Base-by-base conservation (phyloP, 2,888 invertebrate genomes). In the Scaptodrosophila latifasciaeformis region DNA sequence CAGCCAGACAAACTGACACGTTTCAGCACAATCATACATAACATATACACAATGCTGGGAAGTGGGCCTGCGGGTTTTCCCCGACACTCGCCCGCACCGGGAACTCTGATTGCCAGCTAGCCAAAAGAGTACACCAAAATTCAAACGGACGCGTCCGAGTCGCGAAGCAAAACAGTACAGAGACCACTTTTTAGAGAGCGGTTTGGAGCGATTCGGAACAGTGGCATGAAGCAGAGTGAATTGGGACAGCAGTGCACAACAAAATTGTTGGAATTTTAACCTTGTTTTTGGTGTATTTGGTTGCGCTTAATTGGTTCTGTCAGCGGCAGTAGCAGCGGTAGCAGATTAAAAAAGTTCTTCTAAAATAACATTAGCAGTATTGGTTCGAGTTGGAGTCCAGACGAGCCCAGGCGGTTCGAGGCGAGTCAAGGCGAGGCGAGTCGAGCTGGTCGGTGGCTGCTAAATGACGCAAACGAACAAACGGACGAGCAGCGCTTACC, bases 221-320 rank as follows among this genome's bases (percentile, higher is more conserved):
- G 30, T 15, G 12, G 35, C 7, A 37, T 48, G 40, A 30, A 60
- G 56, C 55, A 48, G 63, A 62, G 60, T 60, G 54, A 66, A 66
- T 64, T 67, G 65, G 67, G 67, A 61, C 64, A 67, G 66, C 65
- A 64, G 59, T 62, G 57, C 61, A 60, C 78, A 75, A 71, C 75
- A 67, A 75, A 78, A 78, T 75, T 78, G 75, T 71, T 75, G 76
- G 67, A 76, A 76, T 78, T 78, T 76, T 61, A 78, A 76, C 72
- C 70, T 76, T 76, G 76, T 63, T 59, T 66, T 76, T 64, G 40
- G 69, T 77, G 71, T 62, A 68, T 57, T 70, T 67, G 74, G 72
- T 74, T 76, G 71, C 79, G 79, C 76, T 79, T 77, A 77, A 77
- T 77, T 77, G 76, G 79, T 77, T 77, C 76, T 77, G 76, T 77